Evolutionary conservation across 2,797 vertebrate genomes (phyloP), one percentile per base, ranked within the genome.

Genomic region (Dermochelys coriacea): DNA sequence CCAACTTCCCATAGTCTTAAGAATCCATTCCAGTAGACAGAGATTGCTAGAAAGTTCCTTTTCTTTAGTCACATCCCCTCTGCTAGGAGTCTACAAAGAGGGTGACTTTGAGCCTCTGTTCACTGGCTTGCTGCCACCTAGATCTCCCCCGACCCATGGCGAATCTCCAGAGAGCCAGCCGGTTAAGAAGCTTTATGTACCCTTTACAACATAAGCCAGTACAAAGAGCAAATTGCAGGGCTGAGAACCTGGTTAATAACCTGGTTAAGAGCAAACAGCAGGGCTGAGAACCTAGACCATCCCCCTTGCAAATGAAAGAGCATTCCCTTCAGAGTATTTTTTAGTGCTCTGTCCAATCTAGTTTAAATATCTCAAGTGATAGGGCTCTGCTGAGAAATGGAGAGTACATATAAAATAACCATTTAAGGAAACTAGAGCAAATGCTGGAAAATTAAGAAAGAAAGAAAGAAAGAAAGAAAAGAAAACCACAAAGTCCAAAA

Each of bases 391-490:
- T 96, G 80, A 86, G 92, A 96, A 91, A n/a, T 37, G 74, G 75
- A 92, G 90, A 94, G 37, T 47, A 88, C 75, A 50, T 61, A 11
- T 47, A 47, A 57, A 87, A 1, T 92, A 51, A 74, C 96, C 96
- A 97, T 97, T 96, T 94, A 97, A 95, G 97, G 96, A 81, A 93
- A 96, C 94, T 81, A 12, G 51, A 84, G 85, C 75, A 50, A 82
- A 81, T 27, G 27, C 3, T 61, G 27, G 14, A 87, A 23, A 10
- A 37, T 37, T 49, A 49, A 49, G 47, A 51, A 4, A 88, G 84
- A 93, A 90, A 87, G 86, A 93, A 93, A 90, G 88, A 23, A 82
- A 77, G 80, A 55, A 52, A n/a, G n/a, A n/a, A 41, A 61, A 79
- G 89, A 86, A 91, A 75, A 51, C 11, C 68, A 31, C 5, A 77